A percentile compares a stretch with the other conserved stretches of the same genome.
Conservation (phyloP, 2,113 vertebrate genomes). For the Agelaius tricolor region DNA sequence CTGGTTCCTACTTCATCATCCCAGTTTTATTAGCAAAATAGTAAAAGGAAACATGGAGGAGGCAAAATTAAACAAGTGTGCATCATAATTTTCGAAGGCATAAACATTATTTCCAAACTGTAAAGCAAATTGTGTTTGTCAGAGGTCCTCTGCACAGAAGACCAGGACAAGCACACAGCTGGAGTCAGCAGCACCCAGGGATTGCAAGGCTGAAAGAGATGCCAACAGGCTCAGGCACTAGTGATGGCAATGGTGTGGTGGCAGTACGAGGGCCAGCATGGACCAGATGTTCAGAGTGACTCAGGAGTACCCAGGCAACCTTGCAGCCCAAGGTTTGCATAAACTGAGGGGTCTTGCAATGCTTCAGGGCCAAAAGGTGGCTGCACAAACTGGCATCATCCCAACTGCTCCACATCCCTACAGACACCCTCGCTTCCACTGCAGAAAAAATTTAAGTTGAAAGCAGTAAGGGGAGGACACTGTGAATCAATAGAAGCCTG, state of each 20-base stretch:
- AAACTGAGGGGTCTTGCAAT: not conserved
- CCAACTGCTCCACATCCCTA: not conserved
- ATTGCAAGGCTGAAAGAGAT: not conserved
- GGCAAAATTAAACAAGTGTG: not conserved
- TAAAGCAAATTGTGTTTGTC: not conserved
- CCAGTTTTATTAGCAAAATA: not conserved
- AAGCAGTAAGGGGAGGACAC: not conserved
- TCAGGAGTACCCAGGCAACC: not conserved
- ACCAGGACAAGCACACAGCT: not conserved
- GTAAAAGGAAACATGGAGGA: not conserved
- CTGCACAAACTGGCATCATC: not conserved
- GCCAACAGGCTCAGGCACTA: not conserved
- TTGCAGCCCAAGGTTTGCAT: not conserved
- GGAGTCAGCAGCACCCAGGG: not conserved
- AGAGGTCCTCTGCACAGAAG: not conserved
- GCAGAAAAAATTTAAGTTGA: not conserved
- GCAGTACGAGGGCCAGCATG: not conserved
- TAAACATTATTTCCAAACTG: not conserved
- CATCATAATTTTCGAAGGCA: not conserved
- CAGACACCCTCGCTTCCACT: not conserved
- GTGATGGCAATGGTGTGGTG: fast-evolving
- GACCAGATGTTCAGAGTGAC: not conserved
- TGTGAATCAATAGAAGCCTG: not conserved
- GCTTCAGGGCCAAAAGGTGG: not conserved
- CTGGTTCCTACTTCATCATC: not conserved